phyloP scores from a whole-genome alignment of 2,113 vertebrate species.

The Struthidea cinerea region DNA sequence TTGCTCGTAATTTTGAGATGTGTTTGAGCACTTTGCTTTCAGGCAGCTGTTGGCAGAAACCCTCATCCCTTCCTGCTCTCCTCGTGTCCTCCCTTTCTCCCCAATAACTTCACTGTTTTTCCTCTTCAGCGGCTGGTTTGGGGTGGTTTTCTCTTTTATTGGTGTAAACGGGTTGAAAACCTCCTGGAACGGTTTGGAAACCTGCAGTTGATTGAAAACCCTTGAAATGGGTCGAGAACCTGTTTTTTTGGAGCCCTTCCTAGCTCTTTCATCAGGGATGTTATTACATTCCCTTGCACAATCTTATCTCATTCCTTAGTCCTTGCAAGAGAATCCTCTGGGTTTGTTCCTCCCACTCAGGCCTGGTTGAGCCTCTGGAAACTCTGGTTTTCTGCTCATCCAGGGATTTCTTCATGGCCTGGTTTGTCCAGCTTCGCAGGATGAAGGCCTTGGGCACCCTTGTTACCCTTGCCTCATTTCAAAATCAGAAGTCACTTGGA shows the following conservation, averaged over 20 bases:
- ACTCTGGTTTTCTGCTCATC: background rate
- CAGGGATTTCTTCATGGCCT: background rate
- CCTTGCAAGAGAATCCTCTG: background rate
- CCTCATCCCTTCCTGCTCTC: background rate
- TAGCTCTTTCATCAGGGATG: background rate
- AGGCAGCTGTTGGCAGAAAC: background rate
- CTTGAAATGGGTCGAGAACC: background rate
- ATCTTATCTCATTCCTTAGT: background rate
- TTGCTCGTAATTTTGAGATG: background rate
- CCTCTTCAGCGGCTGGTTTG: background rate
- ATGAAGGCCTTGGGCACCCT: background rate
- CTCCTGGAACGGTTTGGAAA: background rate
- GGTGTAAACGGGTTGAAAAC: background rate
- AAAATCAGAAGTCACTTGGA: background rate
- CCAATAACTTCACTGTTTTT: background rate
- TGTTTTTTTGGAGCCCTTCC: background rate
- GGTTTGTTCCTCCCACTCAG: background rate
- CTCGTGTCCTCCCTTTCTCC: background rate
- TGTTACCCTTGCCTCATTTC: background rate
- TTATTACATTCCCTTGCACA: background rate
- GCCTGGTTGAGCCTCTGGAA: background rate
- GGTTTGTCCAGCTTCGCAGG: background rate
- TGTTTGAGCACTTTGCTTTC: background rate
- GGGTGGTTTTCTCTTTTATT: background rate
- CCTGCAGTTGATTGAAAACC: background rate